These are phyloP conservation scores for Chymomyza procnemis DNA, from an alignment of 2,888 invertebrate species.

Conservation along the genomic window DNA sequence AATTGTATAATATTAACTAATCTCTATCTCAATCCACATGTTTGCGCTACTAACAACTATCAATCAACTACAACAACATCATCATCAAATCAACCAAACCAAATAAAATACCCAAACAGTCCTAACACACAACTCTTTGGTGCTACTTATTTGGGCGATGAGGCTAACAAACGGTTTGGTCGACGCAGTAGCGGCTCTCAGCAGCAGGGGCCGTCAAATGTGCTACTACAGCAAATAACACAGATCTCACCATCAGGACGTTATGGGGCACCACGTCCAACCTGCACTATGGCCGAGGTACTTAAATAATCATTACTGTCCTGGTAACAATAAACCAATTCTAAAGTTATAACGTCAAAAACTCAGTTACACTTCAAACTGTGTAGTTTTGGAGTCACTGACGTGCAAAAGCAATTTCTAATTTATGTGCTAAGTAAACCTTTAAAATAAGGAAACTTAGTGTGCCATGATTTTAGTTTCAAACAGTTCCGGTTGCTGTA, in stretches of 20 bases:
- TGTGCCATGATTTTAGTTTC: neutral
- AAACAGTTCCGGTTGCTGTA: neutral
- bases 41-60: conserved; percentile 52
- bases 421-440: neutral
- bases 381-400: neutral
- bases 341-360: neutral
- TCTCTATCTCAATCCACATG: conserved; percentile 52
- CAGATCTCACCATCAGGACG: conserved; percentile 80
- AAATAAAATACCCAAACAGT: conserved; percentile 57
- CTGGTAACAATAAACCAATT: neutral
- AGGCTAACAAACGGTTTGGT: conserved; percentile 59
- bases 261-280: conserved; percentile 83
- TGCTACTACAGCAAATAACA: conserved; percentile 71
- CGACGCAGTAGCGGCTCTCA: conserved; percentile 37
- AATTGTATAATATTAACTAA: conserved; percentile 24
- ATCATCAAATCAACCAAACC: conserved; percentile 33
- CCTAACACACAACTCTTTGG: conserved; percentile 79
- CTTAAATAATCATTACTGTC: conserved; percentile 28
- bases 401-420: neutral
- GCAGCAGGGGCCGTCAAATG: conserved; percentile 51
- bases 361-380: neutral
- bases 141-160: conserved; percentile 76
- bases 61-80: conserved; percentile 18
- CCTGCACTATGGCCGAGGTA: conserved; percentile 85
- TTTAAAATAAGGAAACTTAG: neutral